A percentile compares a stretch with the other conserved stretches of the same genome.
Evolutionary conservation across 2,113 vertebrate species (phyloP).

Genomic region (Mustelus asterias): DNA sequence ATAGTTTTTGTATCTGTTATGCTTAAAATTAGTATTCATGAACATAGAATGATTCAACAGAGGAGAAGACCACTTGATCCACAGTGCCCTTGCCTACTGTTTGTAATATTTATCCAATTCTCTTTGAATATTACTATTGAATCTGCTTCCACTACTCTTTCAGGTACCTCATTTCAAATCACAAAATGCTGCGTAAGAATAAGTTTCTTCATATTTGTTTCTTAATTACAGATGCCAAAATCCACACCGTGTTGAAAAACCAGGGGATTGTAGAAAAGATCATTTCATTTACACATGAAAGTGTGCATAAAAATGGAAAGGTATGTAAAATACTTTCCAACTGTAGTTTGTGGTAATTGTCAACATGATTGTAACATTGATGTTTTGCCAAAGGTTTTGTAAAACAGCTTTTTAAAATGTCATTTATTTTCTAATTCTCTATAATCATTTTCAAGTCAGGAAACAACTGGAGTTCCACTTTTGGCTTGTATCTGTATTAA

Average conservation of each 20-base stretch:
- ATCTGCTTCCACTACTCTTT: neutral
- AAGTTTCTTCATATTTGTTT: neutral
- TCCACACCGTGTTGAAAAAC: constrained; percentile 74
- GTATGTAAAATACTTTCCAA: constrained; percentile 50
- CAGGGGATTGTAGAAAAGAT: constrained; percentile 69
- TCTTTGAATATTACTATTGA: neutral
- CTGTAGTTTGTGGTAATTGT: neutral
- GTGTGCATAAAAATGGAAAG: constrained; percentile 65
- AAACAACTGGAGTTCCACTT: neutral
- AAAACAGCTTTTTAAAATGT: neutral
- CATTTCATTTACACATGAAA: constrained; percentile 63
- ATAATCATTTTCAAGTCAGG: neutral
- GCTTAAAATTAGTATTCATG: neutral
- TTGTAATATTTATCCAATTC: neutral
- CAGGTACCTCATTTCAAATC: neutral
- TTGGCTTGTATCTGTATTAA: neutral
- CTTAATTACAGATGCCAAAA: constrained; percentile 65
- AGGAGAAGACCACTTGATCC: neutral
- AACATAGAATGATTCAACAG: neutral
- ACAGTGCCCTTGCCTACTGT: too few species aligned
- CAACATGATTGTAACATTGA: neutral
- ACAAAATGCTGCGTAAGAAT: neutral
- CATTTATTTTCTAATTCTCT: neutral
- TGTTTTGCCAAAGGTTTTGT: neutral
- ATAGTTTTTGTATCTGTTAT: neutral